These are phyloP conservation scores for Macrotis lagotis DNA, from an alignment of 2,113 vertebrate species.

Conservation along the genomic window DNA sequence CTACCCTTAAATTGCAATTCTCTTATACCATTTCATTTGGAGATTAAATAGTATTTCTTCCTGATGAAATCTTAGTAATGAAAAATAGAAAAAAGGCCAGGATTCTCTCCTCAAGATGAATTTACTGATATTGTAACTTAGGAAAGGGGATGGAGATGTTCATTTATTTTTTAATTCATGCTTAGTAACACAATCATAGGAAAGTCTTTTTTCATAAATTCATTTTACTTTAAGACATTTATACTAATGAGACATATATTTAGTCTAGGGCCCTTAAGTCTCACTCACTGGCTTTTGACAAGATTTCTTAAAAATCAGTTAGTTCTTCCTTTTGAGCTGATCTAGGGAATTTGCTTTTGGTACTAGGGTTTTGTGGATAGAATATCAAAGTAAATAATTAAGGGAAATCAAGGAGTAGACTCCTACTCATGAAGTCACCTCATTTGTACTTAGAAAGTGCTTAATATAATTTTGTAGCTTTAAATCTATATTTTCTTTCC, in stretches of 20 bases:
- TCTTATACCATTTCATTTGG: slow-evolving; percentile 64
- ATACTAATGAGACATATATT: neutral
- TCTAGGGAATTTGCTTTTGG: neutral
- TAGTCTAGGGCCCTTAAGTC: neutral
- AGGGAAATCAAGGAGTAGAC: neutral
- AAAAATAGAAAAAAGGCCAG: neutral
- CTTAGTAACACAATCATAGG: slow-evolving; percentile 22
- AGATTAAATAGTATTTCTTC: slow-evolving; percentile 27
- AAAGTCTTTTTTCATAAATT: neutral
- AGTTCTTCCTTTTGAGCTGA: neutral
- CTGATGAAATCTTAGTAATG: slow-evolving; percentile 27
- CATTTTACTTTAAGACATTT: neutral
- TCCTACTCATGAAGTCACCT: neutral
- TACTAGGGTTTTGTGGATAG: neutral
- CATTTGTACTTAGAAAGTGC: neutral
- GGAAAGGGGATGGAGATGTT: neutral
- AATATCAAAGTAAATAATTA: neutral
- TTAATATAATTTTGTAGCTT: neutral
- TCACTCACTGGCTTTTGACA: neutral
- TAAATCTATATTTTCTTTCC: neutral
- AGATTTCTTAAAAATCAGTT: neutral
- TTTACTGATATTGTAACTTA: neutral
- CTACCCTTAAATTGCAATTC: slow-evolving; percentile 30
- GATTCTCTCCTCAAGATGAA: neutral
- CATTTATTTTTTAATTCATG: neutral